Percentiles rank a stretch among this genome's conserved stretches.
Evolutionary conservation across 2,797 vertebrate species (phyloP).

Genomic region (Staurois parvus): DNA sequence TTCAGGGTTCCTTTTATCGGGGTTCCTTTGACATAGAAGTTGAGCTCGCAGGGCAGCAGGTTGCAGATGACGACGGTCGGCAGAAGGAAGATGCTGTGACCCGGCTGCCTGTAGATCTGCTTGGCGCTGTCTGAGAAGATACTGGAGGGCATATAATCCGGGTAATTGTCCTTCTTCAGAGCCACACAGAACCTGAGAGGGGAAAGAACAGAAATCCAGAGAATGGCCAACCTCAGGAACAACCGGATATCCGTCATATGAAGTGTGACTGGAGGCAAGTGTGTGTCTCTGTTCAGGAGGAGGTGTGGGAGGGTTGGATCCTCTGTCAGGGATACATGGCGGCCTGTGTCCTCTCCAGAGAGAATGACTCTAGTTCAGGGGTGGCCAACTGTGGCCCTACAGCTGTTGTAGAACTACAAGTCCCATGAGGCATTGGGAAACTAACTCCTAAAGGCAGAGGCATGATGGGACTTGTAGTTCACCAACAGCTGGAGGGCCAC

Average conservation of each 20-base stretch:
- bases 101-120: slow-evolving; percentile 95
- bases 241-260: neutral
- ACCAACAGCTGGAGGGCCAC: too few relatives aligned
- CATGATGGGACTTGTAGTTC: too few relatives aligned
- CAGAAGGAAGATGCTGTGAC: slow-evolving; percentile 92
- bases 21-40: slow-evolving; percentile 91
- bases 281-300: too few relatives aligned
- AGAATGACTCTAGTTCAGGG: too few relatives aligned
- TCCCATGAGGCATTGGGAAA: too few relatives aligned
- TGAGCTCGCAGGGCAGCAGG: slow-evolving; percentile 92
- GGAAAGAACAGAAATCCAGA: neutral
- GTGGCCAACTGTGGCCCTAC: too few relatives aligned
- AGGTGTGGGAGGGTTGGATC: too few relatives aligned
- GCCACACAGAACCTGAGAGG: slow-evolving; percentile 90
- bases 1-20: slow-evolving; percentile 88
- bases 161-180: slow-evolving; percentile 96
- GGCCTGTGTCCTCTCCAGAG: too few relatives aligned
- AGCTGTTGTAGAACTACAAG: too few relatives aligned
- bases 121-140: slow-evolving; percentile 85
- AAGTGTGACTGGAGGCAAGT: too few relatives aligned
- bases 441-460: too few relatives aligned
- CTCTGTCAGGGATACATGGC: too few relatives aligned
- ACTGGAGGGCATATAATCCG: slow-evolving; percentile 92
- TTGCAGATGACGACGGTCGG: slow-evolving; percentile 94
- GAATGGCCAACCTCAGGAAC: neutral